A percentile compares a stretch with the other conserved stretches of the same genome.
Evolutionary conservation across 2,797 vertebrate species (phyloP).

Genomic region (Smutsia gigantea): DNA sequence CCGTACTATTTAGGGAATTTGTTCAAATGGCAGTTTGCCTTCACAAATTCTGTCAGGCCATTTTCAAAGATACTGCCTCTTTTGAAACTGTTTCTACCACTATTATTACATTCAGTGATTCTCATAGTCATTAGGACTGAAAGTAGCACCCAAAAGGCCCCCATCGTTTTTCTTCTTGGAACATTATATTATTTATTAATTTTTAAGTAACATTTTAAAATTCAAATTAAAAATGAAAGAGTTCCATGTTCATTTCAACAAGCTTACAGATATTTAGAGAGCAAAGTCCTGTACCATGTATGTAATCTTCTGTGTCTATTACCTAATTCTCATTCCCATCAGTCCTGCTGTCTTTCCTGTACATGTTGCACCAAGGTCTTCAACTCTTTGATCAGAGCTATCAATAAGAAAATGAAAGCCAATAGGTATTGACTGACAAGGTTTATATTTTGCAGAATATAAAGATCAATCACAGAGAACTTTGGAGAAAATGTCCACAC

Average conservation of each 20-base stretch:
- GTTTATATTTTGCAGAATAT: neutral
- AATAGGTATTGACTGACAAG: neutral
- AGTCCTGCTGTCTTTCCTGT: neutral
- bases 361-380: neutral
- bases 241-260: slow-evolving; percentile 39
- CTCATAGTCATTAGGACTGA: neutral
- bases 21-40: slow-evolving; percentile 47
- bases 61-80: slow-evolving; percentile 24
- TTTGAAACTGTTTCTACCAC: neutral
- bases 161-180: neutral
- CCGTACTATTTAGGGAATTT: neutral
- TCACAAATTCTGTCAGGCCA: slow-evolving; percentile 39
- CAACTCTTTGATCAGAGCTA: neutral
- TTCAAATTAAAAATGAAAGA: neutral
- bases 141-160: neutral
- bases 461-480: slow-evolving; percentile 19
- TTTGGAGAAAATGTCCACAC: slow-evolving; percentile 4
- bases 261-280: slow-evolving; percentile 36
- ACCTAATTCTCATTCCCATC: neutral
- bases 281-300: neutral
- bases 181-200: neutral
- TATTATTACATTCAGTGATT: neutral
- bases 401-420: neutral
- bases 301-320: neutral
- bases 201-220: slow-evolving; percentile 19